These are phyloP conservation scores for Girardia tigrina DNA, from an alignment of 2,888 invertebrate genomes.

Conservation along the genomic window DNA sequence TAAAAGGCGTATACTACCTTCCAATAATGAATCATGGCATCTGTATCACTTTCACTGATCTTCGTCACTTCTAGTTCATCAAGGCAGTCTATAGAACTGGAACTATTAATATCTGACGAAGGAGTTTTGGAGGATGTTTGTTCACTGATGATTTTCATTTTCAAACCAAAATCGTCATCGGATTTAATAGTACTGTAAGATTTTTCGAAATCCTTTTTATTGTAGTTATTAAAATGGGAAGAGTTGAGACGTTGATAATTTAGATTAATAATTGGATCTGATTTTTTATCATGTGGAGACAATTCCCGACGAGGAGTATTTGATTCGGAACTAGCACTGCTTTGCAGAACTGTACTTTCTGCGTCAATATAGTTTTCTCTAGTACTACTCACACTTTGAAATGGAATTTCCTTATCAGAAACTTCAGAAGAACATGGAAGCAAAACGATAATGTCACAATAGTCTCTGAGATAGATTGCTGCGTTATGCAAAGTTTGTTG, in stretches of 20 bases:
- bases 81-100: conserved; percentile 35
- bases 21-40: conserved; percentile 31
- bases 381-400: not conserved
- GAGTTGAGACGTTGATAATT: not conserved
- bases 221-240: not conserved
- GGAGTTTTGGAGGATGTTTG: not conserved
- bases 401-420: not conserved
- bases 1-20: conserved; percentile 8
- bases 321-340: not conserved
- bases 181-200: not conserved
- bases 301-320: not conserved
- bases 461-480: conserved; percentile 7
- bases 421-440: not conserved
- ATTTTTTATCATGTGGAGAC: not conserved
- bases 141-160: not conserved
- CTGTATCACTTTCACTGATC: conserved; percentile 35
- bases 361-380: conserved; percentile 6
- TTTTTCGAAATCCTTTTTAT: not conserved
- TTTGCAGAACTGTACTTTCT: not conserved
- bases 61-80: conserved; percentile 34
- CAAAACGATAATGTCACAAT: not conserved
- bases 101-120: conserved; percentile 16
- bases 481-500: conserved; percentile 13
- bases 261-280: not conserved
- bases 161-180: not conserved